Percentiles rank a stretch among this genome's conserved stretches.
Conservation (phyloP, 2,113 vertebrate species). For the Delphinapterus leucas region DNA sequence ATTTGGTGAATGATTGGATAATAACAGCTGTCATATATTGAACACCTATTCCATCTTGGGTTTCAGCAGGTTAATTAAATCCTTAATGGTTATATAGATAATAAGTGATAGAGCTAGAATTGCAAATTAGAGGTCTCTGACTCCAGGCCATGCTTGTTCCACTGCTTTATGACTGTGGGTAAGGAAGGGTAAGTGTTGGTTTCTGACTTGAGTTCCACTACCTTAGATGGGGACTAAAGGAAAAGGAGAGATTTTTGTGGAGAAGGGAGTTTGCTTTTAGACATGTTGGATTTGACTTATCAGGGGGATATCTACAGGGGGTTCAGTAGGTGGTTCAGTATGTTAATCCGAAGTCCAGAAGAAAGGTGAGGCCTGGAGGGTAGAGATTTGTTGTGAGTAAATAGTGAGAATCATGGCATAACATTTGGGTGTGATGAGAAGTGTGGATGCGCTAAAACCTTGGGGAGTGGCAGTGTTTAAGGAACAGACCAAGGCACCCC, state of each 20-base stretch:
- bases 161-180: background rate
- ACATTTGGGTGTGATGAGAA: background rate
- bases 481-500: background rate
- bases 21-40: background rate
- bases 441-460: background rate
- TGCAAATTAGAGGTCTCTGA: background rate
- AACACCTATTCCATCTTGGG: background rate
- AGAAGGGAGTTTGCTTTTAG: background rate
- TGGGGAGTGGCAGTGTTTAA: background rate
- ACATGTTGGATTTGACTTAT: background rate
- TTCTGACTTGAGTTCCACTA: background rate
- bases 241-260: background rate
- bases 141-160: background rate
- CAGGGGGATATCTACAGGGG: background rate
- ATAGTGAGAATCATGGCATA: background rate
- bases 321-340: background rate
- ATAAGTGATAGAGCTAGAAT: background rate
- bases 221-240: background rate
- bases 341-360: background rate
- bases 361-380: background rate
- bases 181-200: background rate
- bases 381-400: background rate
- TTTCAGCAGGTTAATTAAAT: background rate
- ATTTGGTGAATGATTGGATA: background rate
- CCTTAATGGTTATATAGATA: background rate